Evolutionary conservation across 2,113 vertebrate genomes (phyloP).

Genomic region (Ellobius talpinus): DNA sequence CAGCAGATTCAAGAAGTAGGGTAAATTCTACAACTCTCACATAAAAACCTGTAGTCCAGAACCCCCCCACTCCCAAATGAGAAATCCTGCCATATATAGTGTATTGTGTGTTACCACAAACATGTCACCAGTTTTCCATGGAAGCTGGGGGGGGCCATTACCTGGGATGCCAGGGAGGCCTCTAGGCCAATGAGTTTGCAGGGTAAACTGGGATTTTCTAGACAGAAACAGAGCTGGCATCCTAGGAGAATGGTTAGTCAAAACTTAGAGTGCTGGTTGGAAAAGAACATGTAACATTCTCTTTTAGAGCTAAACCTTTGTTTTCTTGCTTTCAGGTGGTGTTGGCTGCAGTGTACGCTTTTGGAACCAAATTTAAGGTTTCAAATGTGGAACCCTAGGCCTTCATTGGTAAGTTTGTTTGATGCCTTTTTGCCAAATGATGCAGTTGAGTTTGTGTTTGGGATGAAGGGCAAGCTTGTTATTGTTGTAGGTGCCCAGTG

Average conservation of each 20-base stretch:
- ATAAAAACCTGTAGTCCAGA: background rate
- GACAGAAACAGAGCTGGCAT: background rate
- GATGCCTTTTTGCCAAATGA: constrained; percentile 40
- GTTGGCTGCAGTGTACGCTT: constrained; percentile 56
- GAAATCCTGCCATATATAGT: background rate
- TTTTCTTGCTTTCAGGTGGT: constrained; percentile 78
- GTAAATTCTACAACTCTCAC: constrained; percentile 15
- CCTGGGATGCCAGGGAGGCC: background rate
- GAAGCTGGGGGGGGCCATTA: background rate
- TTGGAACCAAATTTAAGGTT: constrained; percentile 48
- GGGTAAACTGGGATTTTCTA: constrained; percentile 7
- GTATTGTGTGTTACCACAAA: background rate
- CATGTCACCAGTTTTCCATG: background rate
- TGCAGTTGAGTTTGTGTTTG: background rate
- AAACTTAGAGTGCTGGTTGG: background rate
- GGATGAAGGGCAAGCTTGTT: background rate
- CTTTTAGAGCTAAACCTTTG: constrained; percentile 54
- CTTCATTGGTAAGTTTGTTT: constrained; percentile 76
- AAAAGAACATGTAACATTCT: constrained; percentile 19
- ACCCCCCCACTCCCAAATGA: background rate
- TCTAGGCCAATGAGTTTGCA: background rate
- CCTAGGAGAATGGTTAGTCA: background rate
- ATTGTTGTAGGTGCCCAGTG: background rate
- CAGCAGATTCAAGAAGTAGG: background rate
- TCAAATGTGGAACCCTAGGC: constrained; percentile 75